Conservation (phyloP, 1,140 invertebrate species). For the Drosophila sulfurigaster region DNA sequence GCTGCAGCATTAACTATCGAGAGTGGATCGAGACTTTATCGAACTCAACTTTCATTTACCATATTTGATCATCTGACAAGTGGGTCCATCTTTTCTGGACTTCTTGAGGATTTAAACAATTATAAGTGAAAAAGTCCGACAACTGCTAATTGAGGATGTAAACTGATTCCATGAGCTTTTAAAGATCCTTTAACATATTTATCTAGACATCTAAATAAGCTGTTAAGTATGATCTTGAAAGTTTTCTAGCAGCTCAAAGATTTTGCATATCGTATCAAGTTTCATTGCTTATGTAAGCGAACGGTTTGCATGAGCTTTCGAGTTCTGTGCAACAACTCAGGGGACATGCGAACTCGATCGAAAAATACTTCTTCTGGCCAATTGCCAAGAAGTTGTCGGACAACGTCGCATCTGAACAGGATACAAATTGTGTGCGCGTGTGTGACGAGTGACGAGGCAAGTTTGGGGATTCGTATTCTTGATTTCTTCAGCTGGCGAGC, state of each 20-base stretch:
- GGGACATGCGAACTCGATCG: no score
- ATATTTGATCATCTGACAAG: not conserved
- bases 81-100: not conserved
- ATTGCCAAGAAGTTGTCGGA: conserved; percentile 29
- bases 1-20: conserved; percentile 19
- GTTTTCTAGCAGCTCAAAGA: no score
- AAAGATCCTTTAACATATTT: not conserved
- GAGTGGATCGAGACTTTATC: conserved; percentile 9
- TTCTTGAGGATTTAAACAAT: no score
- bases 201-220: no score
- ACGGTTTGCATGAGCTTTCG: conserved; percentile 2
- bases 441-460: conserved; percentile 18
- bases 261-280: not conserved
- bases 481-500: conserved; percentile 26
- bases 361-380: not conserved
- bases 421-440: conserved; percentile 21
- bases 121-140: not conserved
- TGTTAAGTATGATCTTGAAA: no score
- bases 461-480: conserved; percentile 39
- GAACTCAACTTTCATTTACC: conserved; percentile 8
- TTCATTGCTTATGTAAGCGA: no score
- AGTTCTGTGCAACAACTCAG: not conserved
- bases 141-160: not conserved
- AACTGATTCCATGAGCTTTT: not conserved
- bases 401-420: conserved; percentile 33